Base-by-base conservation (phyloP, 2,797 vertebrate genomes). In the Brotula barbata region DNA sequence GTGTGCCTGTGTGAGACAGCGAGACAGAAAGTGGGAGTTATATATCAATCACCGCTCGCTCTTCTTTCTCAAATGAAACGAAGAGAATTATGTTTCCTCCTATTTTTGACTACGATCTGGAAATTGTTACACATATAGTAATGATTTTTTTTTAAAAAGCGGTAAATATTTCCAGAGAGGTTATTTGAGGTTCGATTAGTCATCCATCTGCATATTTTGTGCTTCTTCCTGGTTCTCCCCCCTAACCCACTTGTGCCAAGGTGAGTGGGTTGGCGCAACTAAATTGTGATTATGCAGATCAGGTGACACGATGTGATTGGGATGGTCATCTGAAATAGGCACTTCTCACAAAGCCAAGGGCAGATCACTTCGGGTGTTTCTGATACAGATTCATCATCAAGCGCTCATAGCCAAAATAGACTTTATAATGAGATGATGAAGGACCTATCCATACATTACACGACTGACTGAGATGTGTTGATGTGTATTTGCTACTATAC, bases 271-370 rank as follows among this genome's bases (percentile, higher is more conserved):
- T 6, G 8, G 15, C 9, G 0, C 46, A 20, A 37, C 22, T 19
- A 25, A 48, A 25, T 22, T 55, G 3, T 55, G 54, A 49, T 69
- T 44, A 64, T 72, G 57, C 17, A 58, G 28, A 71, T 37, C 0
- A 36, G 19, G 9, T 13, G 13, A 1, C 28, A 14, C 1, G 41
- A 33, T 50, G 57, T 34, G 37, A 50, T 64, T 59, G 41, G 9
- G 25, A 13, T 6, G 47, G 47, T 67, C 62, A 55, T 49, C 59
- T 54, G 50, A 19, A 56, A 58, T 36, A 51, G 23, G 25, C 45
- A 60, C 34, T 58, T 20, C 19, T 10, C 34, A 21, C 68, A 68
- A 73, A 66, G 64, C 68, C 60, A 60, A 78, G 60, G 10, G 43
- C 37, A 57, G 40, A 66, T 31, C 46, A 22, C 40, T 6, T 40